Evolutionary conservation across 2,888 invertebrate species (phyloP).

Genomic region (Chloromyia formosa): DNA sequence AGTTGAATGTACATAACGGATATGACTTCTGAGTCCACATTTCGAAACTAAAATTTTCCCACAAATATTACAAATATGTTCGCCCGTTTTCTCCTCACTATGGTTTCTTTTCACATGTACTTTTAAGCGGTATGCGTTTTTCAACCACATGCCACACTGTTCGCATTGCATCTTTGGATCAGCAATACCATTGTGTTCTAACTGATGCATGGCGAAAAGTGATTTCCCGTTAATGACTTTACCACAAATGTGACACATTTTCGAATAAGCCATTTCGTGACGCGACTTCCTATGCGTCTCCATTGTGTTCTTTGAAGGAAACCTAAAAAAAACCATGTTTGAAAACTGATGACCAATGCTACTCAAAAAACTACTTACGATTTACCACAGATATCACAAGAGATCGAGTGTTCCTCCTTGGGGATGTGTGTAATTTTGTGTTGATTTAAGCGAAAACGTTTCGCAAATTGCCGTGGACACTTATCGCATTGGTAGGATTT

Average conservation of each 20-base stretch:
- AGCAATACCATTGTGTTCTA: conserved; percentile 57
- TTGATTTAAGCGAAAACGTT: conserved; percentile 59
- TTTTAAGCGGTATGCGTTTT: conserved; percentile 39
- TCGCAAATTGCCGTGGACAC: conserved; percentile 60
- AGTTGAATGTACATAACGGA: conserved; percentile 44
- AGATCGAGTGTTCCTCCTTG: conserved; percentile 55
- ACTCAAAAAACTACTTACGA: conserved; percentile 53
- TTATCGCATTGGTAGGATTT: conserved; percentile 59
- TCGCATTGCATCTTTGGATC: conserved; percentile 57
- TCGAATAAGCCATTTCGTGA: conserved; percentile 40
- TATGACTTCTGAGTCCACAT: conserved; percentile 47
- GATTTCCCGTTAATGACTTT: conserved; percentile 57
- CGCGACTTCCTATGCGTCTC: conserved; percentile 18
- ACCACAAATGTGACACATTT: conserved; percentile 59
- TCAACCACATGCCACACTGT: conserved; percentile 55
- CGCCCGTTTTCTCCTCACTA: conserved; percentile 41
- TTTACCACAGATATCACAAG: conserved; percentile 57
- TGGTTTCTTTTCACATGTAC: conserved; percentile 43
- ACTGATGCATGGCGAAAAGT: conserved; percentile 57
- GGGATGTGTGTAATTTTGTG: conserved; percentile 61
- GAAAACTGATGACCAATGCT: too few species aligned
- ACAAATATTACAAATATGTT: conserved; percentile 60
- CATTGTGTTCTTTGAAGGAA: conserved; percentile 33
- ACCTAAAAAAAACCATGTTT: conserved; percentile 7
- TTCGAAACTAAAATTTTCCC: conserved; percentile 50